Evolutionary conservation across 2,888 invertebrate genomes (phyloP), one percentile per base, ranked within the genome.

Genomic region (Hirudinaria manillensis): DNA sequence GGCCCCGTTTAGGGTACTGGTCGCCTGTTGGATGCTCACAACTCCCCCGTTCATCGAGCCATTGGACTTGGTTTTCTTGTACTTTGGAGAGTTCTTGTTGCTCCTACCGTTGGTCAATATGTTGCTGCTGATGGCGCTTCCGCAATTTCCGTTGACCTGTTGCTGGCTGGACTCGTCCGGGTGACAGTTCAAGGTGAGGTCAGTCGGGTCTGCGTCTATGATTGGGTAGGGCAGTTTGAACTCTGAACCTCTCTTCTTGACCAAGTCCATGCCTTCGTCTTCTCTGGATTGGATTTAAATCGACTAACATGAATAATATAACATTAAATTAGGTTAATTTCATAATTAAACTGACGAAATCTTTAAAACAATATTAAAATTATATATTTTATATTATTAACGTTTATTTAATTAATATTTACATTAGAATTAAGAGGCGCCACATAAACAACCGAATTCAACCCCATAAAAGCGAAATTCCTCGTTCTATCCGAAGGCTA

Each of bases 161-260:
- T 51, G 19, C 24, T 27, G 36, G 75, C 72, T 6, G 82, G 84
- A 70, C 81, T 80, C 70, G 81, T 81, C 38, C 83, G 79, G 13
- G 82, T 83, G 83, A 1, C 81, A 80, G 77, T 84, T 83, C 13
- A 80, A 78, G 76, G 83, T 82, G n/a, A 81, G 79, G 75, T 83
- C 83, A 76, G 83, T 81, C 74, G 84, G 82, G 65, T 84, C 81
- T 79, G 79, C 72, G 81, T 85, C 83, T 73, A 92, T 74, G 90
- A 90, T 74, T 89, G 97, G 89, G 87, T 98, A 98, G 84, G 96
- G 96, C 75, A 94, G 94, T 89, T 98, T 97, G 87, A 97, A 98
- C 87, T 98, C 97, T 93, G 96, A 96, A 7, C 97, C 98, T 79
- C 99, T 89, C 86, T 99, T 99, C 53, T 97, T 97, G 71, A 98